Base-by-base conservation (phyloP, 2,113 vertebrate genomes). In the Cebus imitator region DNA sequence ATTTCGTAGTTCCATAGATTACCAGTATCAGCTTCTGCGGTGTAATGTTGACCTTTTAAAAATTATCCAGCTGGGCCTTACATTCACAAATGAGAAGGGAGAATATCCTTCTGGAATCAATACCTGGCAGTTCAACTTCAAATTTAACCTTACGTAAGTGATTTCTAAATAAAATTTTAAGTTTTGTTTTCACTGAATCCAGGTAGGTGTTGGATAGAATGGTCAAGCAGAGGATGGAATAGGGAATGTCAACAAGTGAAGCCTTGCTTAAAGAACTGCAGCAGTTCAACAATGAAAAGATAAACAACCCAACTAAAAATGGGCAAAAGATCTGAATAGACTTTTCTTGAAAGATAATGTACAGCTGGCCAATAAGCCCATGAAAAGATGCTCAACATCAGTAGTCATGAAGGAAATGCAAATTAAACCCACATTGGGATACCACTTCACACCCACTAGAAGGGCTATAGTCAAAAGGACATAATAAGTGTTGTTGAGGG, bases 51-150 rank as follows among this genome's bases (percentile, higher is more conserved):
- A 99, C 98, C 99, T 99, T 52, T 98, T 99, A 83, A 99, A 99
- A 97, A 99, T 99, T 90, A 99, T 99, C 98, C 99, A 99, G 98
- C 99, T 99, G 18, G 99, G 99, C 23, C 99, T 99, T 70, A 99
- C 99, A 3, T 99, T 99, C 98, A 99, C 99, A 96, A 99, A 99
- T 11, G 99, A 99, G 97, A 99, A 99, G 25, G 99, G 99, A 23
- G 99, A 99, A 81, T 99, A 99, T 97, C 99, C 99, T 25, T 99
- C 98, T 0, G 99, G 99, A 90, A 99, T 99, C 73, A 99, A 99
- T 35, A 99, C 99, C 4, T 99, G 99, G 99, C 99, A 99, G 98
- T 99, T 99, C 96, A 99, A 99, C 98, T 99, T 99, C 98, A 99
- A 99, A 96, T 99, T 99, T 97, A 99, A 99, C 97, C 99, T 99